Base-by-base conservation (phyloP, 2,113 vertebrate species). In the Scalopus aquaticus region DNA sequence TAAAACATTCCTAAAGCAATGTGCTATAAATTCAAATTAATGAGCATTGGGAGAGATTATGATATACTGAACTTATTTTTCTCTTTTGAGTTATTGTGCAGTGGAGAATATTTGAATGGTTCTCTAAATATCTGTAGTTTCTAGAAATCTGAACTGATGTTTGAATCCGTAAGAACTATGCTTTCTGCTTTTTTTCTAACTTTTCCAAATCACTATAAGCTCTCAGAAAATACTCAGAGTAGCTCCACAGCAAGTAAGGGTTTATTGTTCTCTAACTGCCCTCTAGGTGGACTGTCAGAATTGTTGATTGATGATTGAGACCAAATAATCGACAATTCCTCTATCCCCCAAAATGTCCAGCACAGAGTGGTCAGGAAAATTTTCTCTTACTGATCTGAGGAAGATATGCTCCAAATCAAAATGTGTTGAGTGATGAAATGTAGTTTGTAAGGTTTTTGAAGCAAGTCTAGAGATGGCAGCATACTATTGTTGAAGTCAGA, bases 11-110 rank as follows among this genome's bases (percentile, higher is more conserved):
- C 9, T 91, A 79, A 81, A 94, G 16, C 30, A 93, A 81, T 58
- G 56, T 54, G 26, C n/a, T 92, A 44, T 72, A 81, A 88, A 92
- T 87, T 91, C 30, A 93, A n/a, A 92, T 91, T 83, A 93, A 88
- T 10, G 88, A 92, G 42, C 11, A 11, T 24, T 95, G 56, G 30
- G 44, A 92, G 39, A 89, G 32, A 91, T 94, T 90, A 39, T 84
- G 46, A 90, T 87, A 60, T 8, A 73, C 6, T 28, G 58, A 94
- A 92, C 10, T 89, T 35, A 58, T 69, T 72, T 93, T 93, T 95
- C 54, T 72, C 39, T 89, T 93, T 87, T 72, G 58, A 72, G 42
- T 65, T 92, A 88, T 77, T 60, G 84, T 67, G 24, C 30, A 84
- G 17, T 85, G 19, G 35, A 92, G 17, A 88, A 62, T 77, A 88